A percentile compares a stretch with the other conserved stretches of the same genome.
Conservation (phyloP, 1,140 invertebrate species). For the Drosophila simulans region DNA sequence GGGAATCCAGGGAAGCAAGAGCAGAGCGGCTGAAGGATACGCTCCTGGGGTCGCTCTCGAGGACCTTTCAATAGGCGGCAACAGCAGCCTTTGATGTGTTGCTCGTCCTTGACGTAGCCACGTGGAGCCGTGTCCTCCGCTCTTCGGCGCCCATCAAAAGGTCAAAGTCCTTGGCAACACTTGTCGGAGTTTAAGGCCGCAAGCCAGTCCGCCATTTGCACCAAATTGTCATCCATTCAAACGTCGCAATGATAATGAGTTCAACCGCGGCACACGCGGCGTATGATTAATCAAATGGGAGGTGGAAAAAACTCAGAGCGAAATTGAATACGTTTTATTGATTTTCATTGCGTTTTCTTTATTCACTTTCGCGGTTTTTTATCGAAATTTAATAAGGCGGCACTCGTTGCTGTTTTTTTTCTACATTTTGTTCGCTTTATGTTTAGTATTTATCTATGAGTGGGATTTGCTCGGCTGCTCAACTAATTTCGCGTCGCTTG, state of each 20-base stretch:
- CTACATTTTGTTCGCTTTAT: conserved; percentile 14
- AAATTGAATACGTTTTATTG: conserved; percentile 58
- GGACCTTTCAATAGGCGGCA: conserved; percentile 1
- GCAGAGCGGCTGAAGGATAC: neutral
- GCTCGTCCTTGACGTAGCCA: conserved; percentile 14
- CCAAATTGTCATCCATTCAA: conserved; percentile 23
- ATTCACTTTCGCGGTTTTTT: conserved; percentile 23
- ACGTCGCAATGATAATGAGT: conserved; percentile 23
- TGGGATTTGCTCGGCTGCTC: conserved; percentile 16
- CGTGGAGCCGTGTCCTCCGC: conserved; percentile 12
- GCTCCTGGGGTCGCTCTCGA: conserved; percentile 20
- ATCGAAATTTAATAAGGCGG: conserved; percentile 49
- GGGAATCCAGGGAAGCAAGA: neutral
- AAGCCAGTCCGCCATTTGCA: conserved; percentile 13
- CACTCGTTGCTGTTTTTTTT: neutral
- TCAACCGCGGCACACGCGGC: conserved; percentile 37
- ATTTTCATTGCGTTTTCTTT: conserved; percentile 48
- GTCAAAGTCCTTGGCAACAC: conserved; percentile 67
- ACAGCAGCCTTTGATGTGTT: conserved; percentile 56
- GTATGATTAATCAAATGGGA: conserved; percentile 64
- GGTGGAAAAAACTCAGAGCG: neutral
- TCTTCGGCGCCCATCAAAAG: conserved; percentile 25
- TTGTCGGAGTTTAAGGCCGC: conserved; percentile 19
- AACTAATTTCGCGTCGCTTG: conserved; percentile 22
- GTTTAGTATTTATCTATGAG: conserved; percentile 27